Evolutionary conservation across 2,797 vertebrate genomes (phyloP).

Genomic region (Amblyraja radiata): DNA sequence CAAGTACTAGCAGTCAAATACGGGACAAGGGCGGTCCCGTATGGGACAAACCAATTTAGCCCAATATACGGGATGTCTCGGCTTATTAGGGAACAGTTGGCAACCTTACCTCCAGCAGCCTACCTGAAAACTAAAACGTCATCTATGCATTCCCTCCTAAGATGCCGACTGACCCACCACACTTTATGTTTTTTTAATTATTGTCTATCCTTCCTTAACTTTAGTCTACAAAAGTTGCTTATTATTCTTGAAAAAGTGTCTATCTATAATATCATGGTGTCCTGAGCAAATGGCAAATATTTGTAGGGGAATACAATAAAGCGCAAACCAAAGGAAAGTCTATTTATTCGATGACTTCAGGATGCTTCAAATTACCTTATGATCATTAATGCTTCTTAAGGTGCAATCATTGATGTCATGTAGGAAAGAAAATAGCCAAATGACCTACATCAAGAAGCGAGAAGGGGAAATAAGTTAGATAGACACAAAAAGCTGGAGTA

Average conservation of each 20-base stretch:
- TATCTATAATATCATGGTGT: neutral
- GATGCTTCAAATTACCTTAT: neutral
- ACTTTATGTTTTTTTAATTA: neutral
- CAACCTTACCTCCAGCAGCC: too few relatives aligned
- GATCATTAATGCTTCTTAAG: neutral
- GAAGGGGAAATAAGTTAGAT: neutral
- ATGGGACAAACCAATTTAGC: too few relatives aligned
- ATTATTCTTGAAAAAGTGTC: neutral
- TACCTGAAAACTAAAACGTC: too few relatives aligned
- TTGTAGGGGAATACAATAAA: neutral
- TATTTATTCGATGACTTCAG: neutral
- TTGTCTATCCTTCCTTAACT: neutral
- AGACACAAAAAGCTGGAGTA: too few relatives aligned
- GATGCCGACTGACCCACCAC: too few relatives aligned
- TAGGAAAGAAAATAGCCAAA: neutral
- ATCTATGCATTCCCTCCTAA: too few relatives aligned
- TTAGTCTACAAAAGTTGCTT: neutral
- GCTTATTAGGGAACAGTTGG: too few relatives aligned
- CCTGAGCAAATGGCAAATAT: neutral
- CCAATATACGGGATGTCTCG: too few relatives aligned
- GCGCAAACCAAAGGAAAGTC: neutral
- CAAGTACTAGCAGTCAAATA: too few relatives aligned
- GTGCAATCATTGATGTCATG: neutral
- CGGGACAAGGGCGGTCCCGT: too few relatives aligned
- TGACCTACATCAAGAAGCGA: neutral